phyloP scores from a whole-genome alignment of 2,888 invertebrate species.

The Eilema depressum region DNA sequence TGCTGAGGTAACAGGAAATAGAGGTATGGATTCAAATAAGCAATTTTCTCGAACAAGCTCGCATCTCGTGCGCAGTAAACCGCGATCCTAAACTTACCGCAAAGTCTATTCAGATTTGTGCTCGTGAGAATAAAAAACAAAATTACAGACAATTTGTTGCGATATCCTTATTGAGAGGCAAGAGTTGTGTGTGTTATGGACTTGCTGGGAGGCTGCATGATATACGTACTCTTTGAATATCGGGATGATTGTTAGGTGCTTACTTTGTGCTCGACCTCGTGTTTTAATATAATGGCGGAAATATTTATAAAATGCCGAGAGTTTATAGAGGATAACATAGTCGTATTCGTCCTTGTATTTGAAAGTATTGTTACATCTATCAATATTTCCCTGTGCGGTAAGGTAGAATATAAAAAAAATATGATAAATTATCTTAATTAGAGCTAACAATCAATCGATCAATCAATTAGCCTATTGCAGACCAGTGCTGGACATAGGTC shows the following conservation, averaged over 20 bases:
- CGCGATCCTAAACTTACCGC: slow-evolving; percentile 59
- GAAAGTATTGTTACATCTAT: no score
- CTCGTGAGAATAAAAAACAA: slow-evolving; percentile 83
- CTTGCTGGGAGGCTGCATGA: slow-evolving; percentile 21
- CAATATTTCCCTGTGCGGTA: no score
- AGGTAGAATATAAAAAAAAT: no score
- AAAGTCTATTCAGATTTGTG: slow-evolving; percentile 69
- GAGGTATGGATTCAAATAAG: slow-evolving; percentile 72
- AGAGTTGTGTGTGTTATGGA: slow-evolving; percentile 72
- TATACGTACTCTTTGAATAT: slow-evolving; percentile 21
- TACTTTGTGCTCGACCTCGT: background rate
- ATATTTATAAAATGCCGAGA: no score
- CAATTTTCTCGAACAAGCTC: slow-evolving; percentile 73
- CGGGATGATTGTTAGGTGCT: slow-evolving; percentile 7
- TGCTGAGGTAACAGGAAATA: slow-evolving; percentile 56
- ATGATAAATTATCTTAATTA: no score
- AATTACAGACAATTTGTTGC: slow-evolving; percentile 83
- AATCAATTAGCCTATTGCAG: no score
- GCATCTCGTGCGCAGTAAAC: slow-evolving; percentile 72
- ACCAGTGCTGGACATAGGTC: no score
- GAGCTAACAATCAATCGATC: no score
- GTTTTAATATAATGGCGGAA: background rate
- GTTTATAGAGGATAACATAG: no score
- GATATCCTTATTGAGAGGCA: slow-evolving; percentile 81
- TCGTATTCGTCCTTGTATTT: no score